Conservation (phyloP, 2,888 invertebrate species). For the Phyllotreta striolata region DNA sequence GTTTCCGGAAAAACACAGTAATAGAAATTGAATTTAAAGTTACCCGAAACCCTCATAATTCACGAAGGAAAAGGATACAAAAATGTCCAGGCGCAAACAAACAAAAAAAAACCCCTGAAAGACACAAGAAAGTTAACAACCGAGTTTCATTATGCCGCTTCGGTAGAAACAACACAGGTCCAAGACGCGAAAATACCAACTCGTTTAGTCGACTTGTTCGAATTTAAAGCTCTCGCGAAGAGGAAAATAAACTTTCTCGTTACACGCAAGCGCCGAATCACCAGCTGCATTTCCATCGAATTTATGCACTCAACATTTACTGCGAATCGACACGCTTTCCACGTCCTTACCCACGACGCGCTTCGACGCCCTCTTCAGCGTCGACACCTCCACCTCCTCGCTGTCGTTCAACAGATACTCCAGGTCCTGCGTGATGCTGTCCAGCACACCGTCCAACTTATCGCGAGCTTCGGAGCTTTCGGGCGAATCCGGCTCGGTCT, state of each 20-base stretch:
- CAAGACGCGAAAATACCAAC: too few relatives aligned
- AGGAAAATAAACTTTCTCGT: not conserved
- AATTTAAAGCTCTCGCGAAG: too few relatives aligned
- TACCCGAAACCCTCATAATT: too few relatives aligned
- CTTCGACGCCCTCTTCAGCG: conserved; percentile 50
- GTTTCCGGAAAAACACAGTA: too few relatives aligned
- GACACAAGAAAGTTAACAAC: too few relatives aligned
- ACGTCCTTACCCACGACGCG: conserved; percentile 6
- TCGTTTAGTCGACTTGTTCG: too few relatives aligned
- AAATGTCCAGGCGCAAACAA: too few relatives aligned
- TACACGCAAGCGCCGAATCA: not conserved
- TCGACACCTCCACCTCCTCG: conserved; percentile 44
- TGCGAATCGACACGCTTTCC: conserved; percentile 46
- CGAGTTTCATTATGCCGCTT: too few relatives aligned
- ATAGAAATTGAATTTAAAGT: too few relatives aligned
- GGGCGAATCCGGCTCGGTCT: conserved; percentile 28
- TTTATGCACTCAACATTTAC: conserved; percentile 45
- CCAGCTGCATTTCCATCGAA: not conserved
- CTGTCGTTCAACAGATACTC: conserved; percentile 79
- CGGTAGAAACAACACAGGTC: too few relatives aligned
- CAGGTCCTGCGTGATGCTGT: conserved; percentile 82
- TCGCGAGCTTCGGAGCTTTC: conserved; percentile 54
- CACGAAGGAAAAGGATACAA: too few relatives aligned
- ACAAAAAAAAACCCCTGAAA: too few relatives aligned
- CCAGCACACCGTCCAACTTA: conserved; percentile 71